Evolutionary conservation across 2,888 invertebrate genomes (phyloP).

Genomic region (Pseudoips prasinana): DNA sequence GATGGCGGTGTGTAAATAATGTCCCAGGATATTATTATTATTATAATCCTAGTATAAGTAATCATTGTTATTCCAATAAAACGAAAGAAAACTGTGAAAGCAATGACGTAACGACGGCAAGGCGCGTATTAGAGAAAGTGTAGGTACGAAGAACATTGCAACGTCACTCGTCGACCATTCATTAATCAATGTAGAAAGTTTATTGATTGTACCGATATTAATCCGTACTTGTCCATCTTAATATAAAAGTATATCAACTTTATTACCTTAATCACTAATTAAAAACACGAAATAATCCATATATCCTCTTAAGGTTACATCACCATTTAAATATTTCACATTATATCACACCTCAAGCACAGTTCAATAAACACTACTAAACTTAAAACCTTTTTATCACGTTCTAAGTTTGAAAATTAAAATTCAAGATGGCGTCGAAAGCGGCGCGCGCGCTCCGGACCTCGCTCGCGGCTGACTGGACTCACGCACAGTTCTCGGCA

Average conservation of each 20-base stretch:
- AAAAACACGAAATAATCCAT: conserved; percentile 1
- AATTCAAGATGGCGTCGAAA: conserved; percentile 42
- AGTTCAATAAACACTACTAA: no score
- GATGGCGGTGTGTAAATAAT: no score
- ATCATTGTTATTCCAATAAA: conserved; percentile 23
- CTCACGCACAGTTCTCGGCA: conserved; percentile 55
- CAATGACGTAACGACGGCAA: conserved; percentile 47
- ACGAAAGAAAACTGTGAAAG: conserved; percentile 43
- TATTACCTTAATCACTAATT: conserved; percentile 23
- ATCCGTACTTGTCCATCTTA: conserved; percentile 27
- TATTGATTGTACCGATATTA: conserved; percentile 45
- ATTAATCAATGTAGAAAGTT: conserved; percentile 69
- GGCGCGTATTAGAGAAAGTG: conserved; percentile 62
- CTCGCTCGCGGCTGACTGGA: conserved; percentile 66
- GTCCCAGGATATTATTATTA: no score
- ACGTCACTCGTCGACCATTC: conserved; percentile 52
- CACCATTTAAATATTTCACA: no score
- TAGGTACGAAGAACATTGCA: conserved; percentile 42
- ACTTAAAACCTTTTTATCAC: no score
- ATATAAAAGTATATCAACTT: conserved; percentile 23
- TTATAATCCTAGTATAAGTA: no score
- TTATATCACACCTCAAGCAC: no score
- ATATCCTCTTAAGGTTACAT: no score
- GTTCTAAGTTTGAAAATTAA: no score
- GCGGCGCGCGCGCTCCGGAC: conserved; percentile 55